Conservation (phyloP, 53 echinoderm and acorn worm genomes). For the Apostichopus leukothele region DNA sequence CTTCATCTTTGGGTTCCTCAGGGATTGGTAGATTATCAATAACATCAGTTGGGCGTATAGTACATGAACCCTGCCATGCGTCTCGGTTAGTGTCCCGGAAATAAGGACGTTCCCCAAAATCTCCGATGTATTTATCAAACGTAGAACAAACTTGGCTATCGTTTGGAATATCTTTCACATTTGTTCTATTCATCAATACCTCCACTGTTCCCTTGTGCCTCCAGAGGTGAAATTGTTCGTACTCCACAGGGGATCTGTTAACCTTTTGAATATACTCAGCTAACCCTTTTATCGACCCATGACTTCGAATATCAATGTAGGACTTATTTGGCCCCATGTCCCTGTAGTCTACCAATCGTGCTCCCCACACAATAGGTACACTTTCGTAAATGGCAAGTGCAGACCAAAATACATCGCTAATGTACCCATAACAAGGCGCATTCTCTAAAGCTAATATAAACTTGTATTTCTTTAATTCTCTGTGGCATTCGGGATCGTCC, state of each 20-base stretch:
- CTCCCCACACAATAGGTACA: conserved; percentile 38
- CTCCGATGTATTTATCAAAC: not conserved
- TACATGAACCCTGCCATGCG: conserved; percentile 37
- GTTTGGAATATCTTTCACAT: not conserved
- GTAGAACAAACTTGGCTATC: conserved; percentile 25
- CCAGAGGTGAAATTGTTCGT: conserved; percentile 18
- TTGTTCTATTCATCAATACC: not conserved
- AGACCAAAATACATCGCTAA: conserved; percentile 39
- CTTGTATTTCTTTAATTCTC: not conserved
- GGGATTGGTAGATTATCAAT: conserved; percentile 17
- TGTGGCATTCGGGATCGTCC: not conserved
- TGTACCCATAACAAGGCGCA: conserved; percentile 36
- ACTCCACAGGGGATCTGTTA: not conserved
- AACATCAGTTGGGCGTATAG: conserved; percentile 20
- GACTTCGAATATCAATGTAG: conserved; percentile 26
- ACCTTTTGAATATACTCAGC: not conserved
- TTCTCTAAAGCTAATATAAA: conserved; percentile 32
- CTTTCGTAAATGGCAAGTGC: conserved; percentile 8
- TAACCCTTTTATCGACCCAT: not conserved
- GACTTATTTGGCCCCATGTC: not conserved
- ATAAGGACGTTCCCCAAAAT: not conserved
- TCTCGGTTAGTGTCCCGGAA: conserved; percentile 35
- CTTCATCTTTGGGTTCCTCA: not conserved
- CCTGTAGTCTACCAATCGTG: not conserved
- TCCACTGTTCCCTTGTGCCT: conserved; percentile 7